Percentiles rank a stretch among this genome's conserved stretches.
Conservation (phyloP, 2,888 invertebrate genomes). For the Phorcus lineatus region DNA sequence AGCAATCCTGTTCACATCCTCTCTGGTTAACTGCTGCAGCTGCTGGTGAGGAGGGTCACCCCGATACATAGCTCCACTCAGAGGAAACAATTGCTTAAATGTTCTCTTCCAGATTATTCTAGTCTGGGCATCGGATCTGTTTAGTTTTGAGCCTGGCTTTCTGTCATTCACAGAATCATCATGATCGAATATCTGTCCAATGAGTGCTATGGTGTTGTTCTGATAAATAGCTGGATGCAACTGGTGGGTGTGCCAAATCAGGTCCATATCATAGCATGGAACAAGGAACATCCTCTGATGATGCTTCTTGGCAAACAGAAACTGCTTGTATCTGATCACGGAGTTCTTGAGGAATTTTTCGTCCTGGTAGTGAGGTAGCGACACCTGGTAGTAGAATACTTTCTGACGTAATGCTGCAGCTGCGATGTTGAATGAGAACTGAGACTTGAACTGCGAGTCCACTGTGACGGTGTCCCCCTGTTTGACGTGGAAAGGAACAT, state of each 20-base stretch:
- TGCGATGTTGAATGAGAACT: slow-evolving; percentile 73
- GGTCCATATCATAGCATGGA: slow-evolving; percentile 77
- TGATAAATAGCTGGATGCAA: slow-evolving; percentile 69
- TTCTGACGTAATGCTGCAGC: slow-evolving; percentile 75
- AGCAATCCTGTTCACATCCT: slow-evolving; percentile 56
- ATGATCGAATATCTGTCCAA: slow-evolving; percentile 75
- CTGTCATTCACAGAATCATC: slow-evolving; percentile 77
- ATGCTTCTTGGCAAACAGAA: slow-evolving; percentile 74
- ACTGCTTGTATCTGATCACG: slow-evolving; percentile 74
- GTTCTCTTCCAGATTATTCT: slow-evolving; percentile 74
- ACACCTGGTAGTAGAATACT: slow-evolving; percentile 77
- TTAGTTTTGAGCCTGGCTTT: slow-evolving; percentile 74
- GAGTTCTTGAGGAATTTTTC: slow-evolving; percentile 74
- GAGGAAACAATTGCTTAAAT: slow-evolving; percentile 74
- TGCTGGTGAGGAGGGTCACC: slow-evolving; percentile 76
- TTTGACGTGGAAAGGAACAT: slow-evolving; percentile 54
- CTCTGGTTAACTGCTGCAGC: slow-evolving; percentile 67
- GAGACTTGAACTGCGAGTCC: slow-evolving; percentile 44
- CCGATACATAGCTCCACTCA: slow-evolving; percentile 76
- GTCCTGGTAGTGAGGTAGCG: slow-evolving; percentile 77
- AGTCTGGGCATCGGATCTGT: slow-evolving; percentile 74
- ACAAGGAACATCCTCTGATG: slow-evolving; percentile 76
- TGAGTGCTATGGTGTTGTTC: slow-evolving; percentile 53
- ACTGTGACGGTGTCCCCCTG: slow-evolving; percentile 26
- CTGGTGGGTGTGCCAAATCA: slow-evolving; percentile 78